These are phyloP conservation scores for Scelioninae gen. 2 DNA, from an alignment of 2,888 invertebrate species.

Conservation along the genomic window DNA sequence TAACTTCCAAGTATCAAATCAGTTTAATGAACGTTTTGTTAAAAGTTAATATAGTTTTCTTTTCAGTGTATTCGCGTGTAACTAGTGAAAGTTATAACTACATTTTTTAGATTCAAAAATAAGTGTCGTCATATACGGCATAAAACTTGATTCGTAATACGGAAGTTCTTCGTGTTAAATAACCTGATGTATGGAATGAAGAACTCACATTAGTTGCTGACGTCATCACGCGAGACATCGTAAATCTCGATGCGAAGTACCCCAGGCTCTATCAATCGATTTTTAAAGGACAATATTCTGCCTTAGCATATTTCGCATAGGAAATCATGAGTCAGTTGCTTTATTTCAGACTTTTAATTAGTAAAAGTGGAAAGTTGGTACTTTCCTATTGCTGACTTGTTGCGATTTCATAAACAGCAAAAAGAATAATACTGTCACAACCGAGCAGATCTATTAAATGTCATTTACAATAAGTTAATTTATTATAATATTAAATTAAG, in stretches of 20 bases:
- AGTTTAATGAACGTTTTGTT: too few relatives aligned
- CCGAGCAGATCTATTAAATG: too few relatives aligned
- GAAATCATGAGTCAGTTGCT: not conserved
- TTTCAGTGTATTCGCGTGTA: too few relatives aligned
- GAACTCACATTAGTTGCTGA: conserved; percentile 16
- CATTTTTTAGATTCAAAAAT: conserved; percentile 3
- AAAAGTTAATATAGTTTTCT: too few relatives aligned
- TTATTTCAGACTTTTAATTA: not conserved
- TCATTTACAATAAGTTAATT: too few relatives aligned
- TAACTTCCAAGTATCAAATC: too few relatives aligned
- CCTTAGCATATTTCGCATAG: not conserved
- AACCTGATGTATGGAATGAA: conserved; percentile 17
- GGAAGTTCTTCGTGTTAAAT: conserved; percentile 25
- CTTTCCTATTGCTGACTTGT: too few relatives aligned
- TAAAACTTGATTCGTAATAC: conserved; percentile 23
- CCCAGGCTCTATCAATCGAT: conserved; percentile 12
- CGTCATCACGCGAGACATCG: conserved; percentile 22
- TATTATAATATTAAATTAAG: too few relatives aligned
- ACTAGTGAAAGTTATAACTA: too few relatives aligned
- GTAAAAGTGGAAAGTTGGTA: too few relatives aligned
- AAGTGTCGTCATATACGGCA: conserved; percentile 14
- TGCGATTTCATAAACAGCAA: too few relatives aligned
- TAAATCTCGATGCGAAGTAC: conserved; percentile 15
- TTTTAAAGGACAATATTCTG: conserved; percentile 3
- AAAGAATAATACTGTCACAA: too few relatives aligned